These are phyloP conservation scores for Spodoptera exigua DNA, from an alignment of 2,888 invertebrate species.

Conservation along the genomic window DNA sequence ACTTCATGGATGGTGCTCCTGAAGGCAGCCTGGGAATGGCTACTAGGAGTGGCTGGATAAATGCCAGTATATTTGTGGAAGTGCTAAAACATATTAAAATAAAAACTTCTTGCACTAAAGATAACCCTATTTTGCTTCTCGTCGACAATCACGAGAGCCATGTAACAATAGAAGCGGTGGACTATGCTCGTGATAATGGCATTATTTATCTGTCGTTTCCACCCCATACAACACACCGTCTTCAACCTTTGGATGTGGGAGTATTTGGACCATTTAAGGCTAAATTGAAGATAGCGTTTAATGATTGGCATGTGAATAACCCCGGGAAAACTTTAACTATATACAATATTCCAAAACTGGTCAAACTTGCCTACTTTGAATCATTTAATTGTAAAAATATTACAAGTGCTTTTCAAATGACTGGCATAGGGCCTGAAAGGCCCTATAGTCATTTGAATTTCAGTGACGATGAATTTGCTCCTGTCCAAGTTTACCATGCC, in stretches of 20 bases:
- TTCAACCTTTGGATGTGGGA: constrained; percentile 17
- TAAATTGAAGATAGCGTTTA: constrained; percentile 15
- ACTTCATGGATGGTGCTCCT: background rate
- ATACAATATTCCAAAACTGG: constrained; percentile 16
- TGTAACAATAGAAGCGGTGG: background rate
- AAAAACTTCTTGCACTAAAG: constrained; percentile 9
- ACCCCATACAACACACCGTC: constrained; percentile 24
- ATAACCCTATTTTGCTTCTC: constrained; percentile 13
- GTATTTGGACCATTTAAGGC: constrained; percentile 26
- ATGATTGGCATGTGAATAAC: constrained; percentile 23
- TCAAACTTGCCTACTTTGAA: background rate
- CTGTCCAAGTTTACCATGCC: no score
- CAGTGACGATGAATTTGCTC: no score
- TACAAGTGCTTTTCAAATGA: constrained; percentile 1
- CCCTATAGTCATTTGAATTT: no score
- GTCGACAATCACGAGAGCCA: constrained; percentile 19
- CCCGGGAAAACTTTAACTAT: constrained; percentile 13
- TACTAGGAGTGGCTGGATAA: background rate
- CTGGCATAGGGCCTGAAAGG: background rate
- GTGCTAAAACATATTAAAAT: constrained; percentile 14
- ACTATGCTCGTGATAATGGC: constrained; percentile 12
- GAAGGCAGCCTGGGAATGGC: background rate
- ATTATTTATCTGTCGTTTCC: constrained; percentile 17
- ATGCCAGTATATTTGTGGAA: background rate
- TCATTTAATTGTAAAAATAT: background rate